These are phyloP conservation scores for Branchipolynoe longqiensis DNA, from an alignment of 2,888 invertebrate species.

Conservation along the genomic window DNA sequence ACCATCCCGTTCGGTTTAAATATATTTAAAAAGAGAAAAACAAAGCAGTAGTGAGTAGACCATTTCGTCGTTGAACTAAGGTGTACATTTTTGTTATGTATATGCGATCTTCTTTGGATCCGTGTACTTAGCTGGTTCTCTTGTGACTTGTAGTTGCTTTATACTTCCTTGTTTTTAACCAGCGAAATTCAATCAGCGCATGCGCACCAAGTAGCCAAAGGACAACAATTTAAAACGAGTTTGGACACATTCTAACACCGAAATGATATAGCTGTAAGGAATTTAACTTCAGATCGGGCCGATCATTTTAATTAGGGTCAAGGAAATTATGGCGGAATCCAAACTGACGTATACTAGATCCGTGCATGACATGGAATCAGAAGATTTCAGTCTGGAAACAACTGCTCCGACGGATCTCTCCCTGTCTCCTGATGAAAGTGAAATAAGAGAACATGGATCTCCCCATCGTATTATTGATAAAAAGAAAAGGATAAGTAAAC, in stretches of 20 bases:
- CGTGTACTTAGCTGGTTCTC: too few species aligned
- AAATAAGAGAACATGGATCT: constrained; percentile 62
- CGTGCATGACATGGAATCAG: constrained; percentile 61
- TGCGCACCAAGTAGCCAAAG: constrained; percentile 27
- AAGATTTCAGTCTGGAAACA: constrained; percentile 80
- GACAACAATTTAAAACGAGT: constrained; percentile 35
- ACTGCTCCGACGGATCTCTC: constrained; percentile 81
- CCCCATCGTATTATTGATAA: constrained; percentile 61
- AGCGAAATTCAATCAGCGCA: too few species aligned
- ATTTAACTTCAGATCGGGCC: neutral
- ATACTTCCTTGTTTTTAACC: too few species aligned
- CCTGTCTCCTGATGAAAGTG: constrained; percentile 78
- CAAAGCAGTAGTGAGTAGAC: too few species aligned
- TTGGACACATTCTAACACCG: constrained; percentile 14
- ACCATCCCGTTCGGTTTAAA: too few species aligned
- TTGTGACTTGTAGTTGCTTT: too few species aligned
- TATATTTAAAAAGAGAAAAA: too few species aligned
- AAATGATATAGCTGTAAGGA: neutral
- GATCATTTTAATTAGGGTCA: neutral
- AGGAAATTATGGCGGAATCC: constrained; percentile 2
- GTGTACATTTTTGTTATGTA: too few species aligned
- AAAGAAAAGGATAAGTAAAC: constrained; percentile 74
- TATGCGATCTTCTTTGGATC: too few species aligned
- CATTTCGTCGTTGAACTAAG: too few species aligned
- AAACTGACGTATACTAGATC: neutral